Conservation (phyloP, 2,113 vertebrate species). For the Dipodomys stephensi region DNA sequence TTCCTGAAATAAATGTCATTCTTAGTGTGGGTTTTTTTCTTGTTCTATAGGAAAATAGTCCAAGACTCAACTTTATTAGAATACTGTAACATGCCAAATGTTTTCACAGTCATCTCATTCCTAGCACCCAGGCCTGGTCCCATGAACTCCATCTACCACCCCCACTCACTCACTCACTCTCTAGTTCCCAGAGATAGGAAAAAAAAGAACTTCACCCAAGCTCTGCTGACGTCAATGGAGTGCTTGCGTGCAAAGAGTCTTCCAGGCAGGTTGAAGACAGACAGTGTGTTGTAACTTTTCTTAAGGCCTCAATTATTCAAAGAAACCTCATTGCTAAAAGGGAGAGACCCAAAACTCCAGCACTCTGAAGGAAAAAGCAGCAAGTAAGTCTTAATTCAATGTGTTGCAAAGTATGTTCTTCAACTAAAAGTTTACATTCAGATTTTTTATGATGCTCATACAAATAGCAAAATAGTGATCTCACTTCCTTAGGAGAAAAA, state of each 20-base stretch:
- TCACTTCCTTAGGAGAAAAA: not conserved
- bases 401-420: slow-evolving; percentile 22
- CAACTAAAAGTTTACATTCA: not conserved
- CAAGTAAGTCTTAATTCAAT: slow-evolving; percentile 42
- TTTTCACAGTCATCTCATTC: not conserved
- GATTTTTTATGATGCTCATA: not conserved
- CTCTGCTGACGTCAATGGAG: slow-evolving; percentile 73
- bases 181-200: slow-evolving; percentile 65
- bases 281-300: slow-evolving; percentile 77
- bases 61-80: slow-evolving; percentile 64
- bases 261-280: slow-evolving; percentile 48
- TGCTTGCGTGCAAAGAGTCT: slow-evolving; percentile 66
- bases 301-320: slow-evolving; percentile 63
- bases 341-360: slow-evolving; percentile 55
- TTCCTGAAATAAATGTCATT: slow-evolving; percentile 72
- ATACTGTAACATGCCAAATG: slow-evolving; percentile 52
- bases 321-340: slow-evolving; percentile 71
- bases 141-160: not conserved
- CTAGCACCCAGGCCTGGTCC: not conserved
- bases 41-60: slow-evolving; percentile 60
- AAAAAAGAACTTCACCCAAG: slow-evolving; percentile 73
- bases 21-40: not conserved
- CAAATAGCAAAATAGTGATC: not conserved
- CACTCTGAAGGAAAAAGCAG: slow-evolving; percentile 60
- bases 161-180: slow-evolving; percentile 39